Evolutionary conservation across 37 sponge, comb jelly and placozoan species (phyloP), one percentile per base, ranked within the genome.

Genomic region (Halisarca cf. caerulea): DNA sequence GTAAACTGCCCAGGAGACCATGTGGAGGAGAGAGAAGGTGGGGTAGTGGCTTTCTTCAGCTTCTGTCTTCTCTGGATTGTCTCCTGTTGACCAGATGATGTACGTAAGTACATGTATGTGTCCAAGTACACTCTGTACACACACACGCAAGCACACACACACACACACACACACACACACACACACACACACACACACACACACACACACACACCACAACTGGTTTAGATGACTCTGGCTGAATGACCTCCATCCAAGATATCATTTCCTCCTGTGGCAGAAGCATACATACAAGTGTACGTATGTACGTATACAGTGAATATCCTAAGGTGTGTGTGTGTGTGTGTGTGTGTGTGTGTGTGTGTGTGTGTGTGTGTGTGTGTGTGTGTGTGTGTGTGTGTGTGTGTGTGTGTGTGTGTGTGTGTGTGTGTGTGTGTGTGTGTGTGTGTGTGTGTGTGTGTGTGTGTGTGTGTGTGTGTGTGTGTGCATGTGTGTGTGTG

Each of bases 191-290:
- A n/a, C n/a, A n/a, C n/a, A n/a, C n/a, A n/a, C n/a, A n/a, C n/a
- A n/a, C n/a, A n/a, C n/a, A n/a, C n/a, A n/a, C n/a, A 35, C 58
- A 37, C 6, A 40, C 35, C 58, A 36, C 18, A 27, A 89, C 36
- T 11, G 30, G 24, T 5, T 27, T 58, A 2, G 84, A 58, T 33
- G 90, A 85, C 15, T 84, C 91, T 2, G 91, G 91, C 30, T 39
- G n/a, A 32, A 90, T 82, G 44, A 80, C 84, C 23, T 90, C 91
- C 91, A 90, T 90, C 91, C 91, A 90, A 4, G 43, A 34, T 20
- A 90, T 83, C 60, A 82, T 42, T 36, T 90, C 91, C 2, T 86
- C 87, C 91, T 90, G 74, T n/a, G 30, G 64, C 6, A 15, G 6
- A 23, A 20, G 30, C 15, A 15, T 30, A 6, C 23, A 6, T 27